These are phyloP conservation scores for Drosophila sucinea DNA, from an alignment of 1,140 invertebrate species.

Conservation along the genomic window DNA sequence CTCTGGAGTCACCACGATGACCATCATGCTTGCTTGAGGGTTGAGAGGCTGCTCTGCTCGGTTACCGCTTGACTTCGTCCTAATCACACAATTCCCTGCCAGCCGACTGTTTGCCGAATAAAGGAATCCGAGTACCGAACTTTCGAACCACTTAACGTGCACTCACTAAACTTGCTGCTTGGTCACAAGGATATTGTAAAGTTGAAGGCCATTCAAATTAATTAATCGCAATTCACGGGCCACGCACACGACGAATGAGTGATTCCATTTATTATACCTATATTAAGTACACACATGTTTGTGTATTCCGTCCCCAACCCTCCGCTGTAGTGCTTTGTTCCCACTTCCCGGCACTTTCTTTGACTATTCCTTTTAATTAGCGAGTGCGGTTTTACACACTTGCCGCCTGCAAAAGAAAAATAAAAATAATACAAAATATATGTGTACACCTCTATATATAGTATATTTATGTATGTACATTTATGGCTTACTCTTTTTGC, in stretches of 20 bases:
- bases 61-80: constrained; percentile 59
- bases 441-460: too few species aligned
- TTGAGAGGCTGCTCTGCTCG: neutral
- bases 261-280: constrained; percentile 38
- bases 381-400: constrained; percentile 54
- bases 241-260: constrained; percentile 62
- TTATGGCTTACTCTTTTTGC: constrained; percentile 49
- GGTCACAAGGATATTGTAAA: constrained; percentile 31
- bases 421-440: constrained; percentile 8
- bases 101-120: neutral
- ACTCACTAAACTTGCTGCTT: constrained; percentile 14
- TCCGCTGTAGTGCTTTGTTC: constrained; percentile 35
- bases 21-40: neutral
- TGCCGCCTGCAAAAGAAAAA: constrained; percentile 31
- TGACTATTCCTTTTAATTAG: constrained; percentile 75
- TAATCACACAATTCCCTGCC: constrained; percentile 25
- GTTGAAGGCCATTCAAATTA: constrained; percentile 72
- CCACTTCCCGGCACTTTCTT: constrained; percentile 30
- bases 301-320: neutral
- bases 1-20: constrained; percentile 11
- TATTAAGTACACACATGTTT: constrained; percentile 5
- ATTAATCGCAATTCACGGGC: constrained; percentile 73
- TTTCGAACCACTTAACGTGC: constrained; percentile 10
- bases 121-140: constrained; percentile 11
- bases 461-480: too few species aligned